Percentiles rank a stretch among this genome's conserved stretches.
phyloP scores from a whole-genome alignment of 35 echinoderm and acorn worm species.

The Ophioderma brevispina region DNA sequence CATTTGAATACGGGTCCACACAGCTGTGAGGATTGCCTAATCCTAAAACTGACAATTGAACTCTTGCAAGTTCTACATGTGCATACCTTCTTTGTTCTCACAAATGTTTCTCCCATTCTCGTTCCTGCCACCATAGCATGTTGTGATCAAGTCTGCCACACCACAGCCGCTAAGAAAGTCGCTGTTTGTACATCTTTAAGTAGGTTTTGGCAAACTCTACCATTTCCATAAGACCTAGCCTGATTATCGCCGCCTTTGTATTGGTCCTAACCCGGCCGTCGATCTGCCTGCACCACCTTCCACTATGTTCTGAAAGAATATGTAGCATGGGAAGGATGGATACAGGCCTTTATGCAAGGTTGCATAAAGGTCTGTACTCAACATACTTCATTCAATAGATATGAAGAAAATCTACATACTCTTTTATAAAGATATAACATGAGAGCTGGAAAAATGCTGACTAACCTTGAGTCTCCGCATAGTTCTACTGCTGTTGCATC shows the following conservation, averaged over 20 bases:
- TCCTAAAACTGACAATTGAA: too few relatives aligned
- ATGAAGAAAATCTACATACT: too few relatives aligned
- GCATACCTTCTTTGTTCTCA: conserved; percentile 80
- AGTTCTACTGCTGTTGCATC: conserved; percentile 85
- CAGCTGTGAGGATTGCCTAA: too few relatives aligned
- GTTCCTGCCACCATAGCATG: conserved; percentile 96
- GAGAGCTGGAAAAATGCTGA: too few relatives aligned
- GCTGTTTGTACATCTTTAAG: conserved; percentile 79
- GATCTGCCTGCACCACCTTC: conserved; percentile 91
- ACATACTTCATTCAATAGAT: too few relatives aligned
- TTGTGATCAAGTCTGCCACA: conserved; percentile 89
- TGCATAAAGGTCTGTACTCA: too few relatives aligned
- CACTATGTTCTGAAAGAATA: conserved; percentile 86
- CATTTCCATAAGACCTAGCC: conserved; percentile 98
- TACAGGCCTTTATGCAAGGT: too few relatives aligned
- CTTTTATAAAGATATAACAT: too few relatives aligned
- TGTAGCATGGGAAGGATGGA: too few relatives aligned
- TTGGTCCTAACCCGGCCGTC: conserved; percentile 91
- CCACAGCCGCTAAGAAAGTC: conserved; percentile 97
- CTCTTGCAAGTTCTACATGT: too few relatives aligned
- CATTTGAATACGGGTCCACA: too few relatives aligned
- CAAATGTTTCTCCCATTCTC: conserved; percentile 85
- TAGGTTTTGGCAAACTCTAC: conserved; percentile 86
- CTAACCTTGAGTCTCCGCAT: conserved; percentile 87
- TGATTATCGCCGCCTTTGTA: conserved; percentile 95